Evolutionary conservation across 2,113 vertebrate genomes (phyloP), one percentile per base, ranked within the genome.

Genomic region (Petaurus breviceps): DNA sequence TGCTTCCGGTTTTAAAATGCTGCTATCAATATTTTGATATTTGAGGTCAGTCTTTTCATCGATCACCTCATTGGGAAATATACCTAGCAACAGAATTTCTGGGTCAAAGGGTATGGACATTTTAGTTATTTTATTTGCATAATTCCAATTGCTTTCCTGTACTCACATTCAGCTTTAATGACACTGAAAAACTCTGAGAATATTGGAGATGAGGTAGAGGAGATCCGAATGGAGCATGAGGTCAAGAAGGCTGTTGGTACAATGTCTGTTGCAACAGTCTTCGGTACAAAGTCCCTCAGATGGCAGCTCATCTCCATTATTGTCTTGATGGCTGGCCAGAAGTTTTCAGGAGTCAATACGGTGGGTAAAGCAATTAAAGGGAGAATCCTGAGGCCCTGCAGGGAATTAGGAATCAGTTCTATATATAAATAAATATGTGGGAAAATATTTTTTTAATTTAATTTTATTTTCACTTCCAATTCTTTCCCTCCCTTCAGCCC

Each of bases 221-320:
- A 99, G 98, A 99, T 99, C 98, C 98, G 50, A 52, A 97, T 98
- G 93, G 99, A 99, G 97, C 98, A 99, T 5, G 97, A 95, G 90
- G 99, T 99, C 0, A 99, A 99, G 98, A 99, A 89, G 97, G 98
- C 98, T 0, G 99, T 99, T 0, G 99, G 99, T 12, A 98, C 91
- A 1, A 95, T 99, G 95, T 99, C 99, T 0, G 99, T 99, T 22
- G 47, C 99, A 47, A 98, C 97, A 95, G 98, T 99, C 91, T 99
- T 99, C 97, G 97, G 98, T 90, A 98, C 98, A 97, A 98, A 95
- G 91, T 99, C 99, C 8, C 98, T 99, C 91, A 98, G 99, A 47
- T 99, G 99, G 99, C 99, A 99, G 98, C 98, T 99, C 51, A 93
- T 99, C 97, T 99, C 99, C n/a, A 96, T 99, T 95, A 54, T 99